A percentile compares a stretch with the other conserved stretches of the same genome.
These are phyloP conservation scores for Sinocyclocheilus maitianheensis DNA, from an alignment of 2,113 vertebrate species.

Conservation along the genomic window DNA sequence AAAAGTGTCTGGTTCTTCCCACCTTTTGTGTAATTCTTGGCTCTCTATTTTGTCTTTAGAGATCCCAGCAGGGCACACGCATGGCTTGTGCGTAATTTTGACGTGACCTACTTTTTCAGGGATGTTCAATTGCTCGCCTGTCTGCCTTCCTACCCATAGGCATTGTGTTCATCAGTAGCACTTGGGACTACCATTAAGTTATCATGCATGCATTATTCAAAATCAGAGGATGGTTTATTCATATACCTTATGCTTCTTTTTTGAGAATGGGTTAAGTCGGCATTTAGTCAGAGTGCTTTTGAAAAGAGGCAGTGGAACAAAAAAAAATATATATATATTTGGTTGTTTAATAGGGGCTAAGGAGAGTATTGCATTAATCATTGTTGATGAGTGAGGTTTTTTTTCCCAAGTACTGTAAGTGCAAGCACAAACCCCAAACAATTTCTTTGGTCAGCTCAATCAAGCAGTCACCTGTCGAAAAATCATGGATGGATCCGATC, in stretches of 20 bases:
- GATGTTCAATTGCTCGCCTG: conserved; percentile 34
- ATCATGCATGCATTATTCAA: conserved; percentile 37
- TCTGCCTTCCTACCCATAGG: conserved; percentile 10
- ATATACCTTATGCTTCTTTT: conserved; percentile 7
- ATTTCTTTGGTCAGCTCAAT: too few species aligned
- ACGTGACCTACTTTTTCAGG: conserved; percentile 41
- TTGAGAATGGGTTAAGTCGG: neutral
- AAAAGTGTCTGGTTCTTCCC: neutral
- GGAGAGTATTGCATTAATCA: neutral
- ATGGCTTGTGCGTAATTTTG: conserved; percentile 39
- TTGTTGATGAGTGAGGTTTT: too few species aligned
- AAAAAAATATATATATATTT: neutral
- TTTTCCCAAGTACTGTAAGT: too few species aligned
- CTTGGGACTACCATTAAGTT: conserved; percentile 21
- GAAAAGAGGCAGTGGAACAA: neutral
- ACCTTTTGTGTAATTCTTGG: conserved; percentile 21
- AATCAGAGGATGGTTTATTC: conserved; percentile 15
- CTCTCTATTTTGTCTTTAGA: conserved; percentile 22
- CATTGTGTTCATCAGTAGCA: conserved; percentile 4
- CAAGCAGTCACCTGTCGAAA: too few species aligned
- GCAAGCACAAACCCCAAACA: too few species aligned
- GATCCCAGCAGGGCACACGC: conserved; percentile 13
- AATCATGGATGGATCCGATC: too few species aligned
- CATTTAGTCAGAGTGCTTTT: neutral
- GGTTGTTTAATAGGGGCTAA: neutral